Conservation (phyloP, 2,797 vertebrate species). For the Crocodylus rhombifer region DNA sequence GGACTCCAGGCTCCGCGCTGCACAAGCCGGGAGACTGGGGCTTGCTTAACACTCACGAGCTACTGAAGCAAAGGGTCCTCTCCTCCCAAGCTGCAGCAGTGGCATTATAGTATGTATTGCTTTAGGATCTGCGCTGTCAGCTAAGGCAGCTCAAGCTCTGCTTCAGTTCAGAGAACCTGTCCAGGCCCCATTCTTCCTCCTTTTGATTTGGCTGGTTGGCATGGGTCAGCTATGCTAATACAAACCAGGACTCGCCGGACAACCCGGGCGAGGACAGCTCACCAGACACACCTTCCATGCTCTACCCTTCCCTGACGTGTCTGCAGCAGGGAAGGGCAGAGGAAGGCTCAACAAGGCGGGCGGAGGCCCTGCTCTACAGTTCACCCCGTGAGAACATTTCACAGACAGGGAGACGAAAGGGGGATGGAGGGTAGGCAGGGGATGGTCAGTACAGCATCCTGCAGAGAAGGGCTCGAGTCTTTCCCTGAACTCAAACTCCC, state of each 20-base stretch:
- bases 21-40: neutral
- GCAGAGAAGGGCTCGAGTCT: neutral
- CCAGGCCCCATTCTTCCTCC: neutral
- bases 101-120: neutral
- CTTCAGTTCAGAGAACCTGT: neutral
- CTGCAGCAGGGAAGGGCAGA: neutral
- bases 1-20: neutral
- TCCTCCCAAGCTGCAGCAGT: neutral
- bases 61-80: neutral
- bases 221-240: neutral
- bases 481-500: neutral
- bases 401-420: neutral
- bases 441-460: accelerated
- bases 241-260: neutral
- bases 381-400: neutral
- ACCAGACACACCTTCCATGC: neutral
- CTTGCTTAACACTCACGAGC: neutral
- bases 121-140: neutral
- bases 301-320: neutral
- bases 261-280: neutral
- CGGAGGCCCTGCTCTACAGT: neutral
- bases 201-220: neutral
- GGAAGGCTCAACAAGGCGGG: neutral
- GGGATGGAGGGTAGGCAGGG: neutral
- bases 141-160: neutral